Conservation (phyloP, 2,888 invertebrate genomes). For the Amorpha juglandis region DNA sequence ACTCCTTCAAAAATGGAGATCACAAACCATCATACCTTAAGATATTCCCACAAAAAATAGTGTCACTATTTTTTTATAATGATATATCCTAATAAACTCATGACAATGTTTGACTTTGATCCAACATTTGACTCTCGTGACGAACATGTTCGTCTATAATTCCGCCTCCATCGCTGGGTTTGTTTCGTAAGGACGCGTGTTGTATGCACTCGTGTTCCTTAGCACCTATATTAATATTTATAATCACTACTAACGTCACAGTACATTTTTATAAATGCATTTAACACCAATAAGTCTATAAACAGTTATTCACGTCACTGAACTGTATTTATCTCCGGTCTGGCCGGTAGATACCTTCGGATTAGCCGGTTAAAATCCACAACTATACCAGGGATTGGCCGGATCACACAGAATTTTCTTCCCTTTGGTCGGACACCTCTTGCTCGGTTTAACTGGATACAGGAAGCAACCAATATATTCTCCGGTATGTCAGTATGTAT, state of each 20-base stretch:
- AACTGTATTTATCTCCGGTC: background rate
- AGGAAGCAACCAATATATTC: too few relatives aligned
- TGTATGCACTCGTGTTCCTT: background rate
- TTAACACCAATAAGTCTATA: background rate
- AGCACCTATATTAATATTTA: conserved; percentile 1
- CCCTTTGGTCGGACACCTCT: too few relatives aligned
- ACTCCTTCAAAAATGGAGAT: conserved; percentile 12
- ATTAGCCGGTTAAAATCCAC: background rate
- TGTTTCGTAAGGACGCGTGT: background rate
- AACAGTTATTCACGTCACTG: background rate
- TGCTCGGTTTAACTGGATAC: background rate
- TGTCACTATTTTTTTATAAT: conserved; percentile 15
- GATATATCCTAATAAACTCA: conserved; percentile 8
- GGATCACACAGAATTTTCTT: background rate
- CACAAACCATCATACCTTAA: background rate
- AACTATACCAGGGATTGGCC: background rate
- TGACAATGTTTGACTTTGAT: conserved; percentile 16
- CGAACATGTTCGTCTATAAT: background rate
- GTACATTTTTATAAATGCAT: background rate
- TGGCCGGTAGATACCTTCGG: background rate
- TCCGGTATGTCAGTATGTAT: background rate
- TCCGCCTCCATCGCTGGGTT: conserved; percentile 1
- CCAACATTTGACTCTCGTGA: conserved; percentile 2
- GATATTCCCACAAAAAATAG: background rate
- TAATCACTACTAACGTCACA: background rate